Evolutionary conservation across 2,888 invertebrate genomes (phyloP).

Genomic region (Eilema griseolum): DNA sequence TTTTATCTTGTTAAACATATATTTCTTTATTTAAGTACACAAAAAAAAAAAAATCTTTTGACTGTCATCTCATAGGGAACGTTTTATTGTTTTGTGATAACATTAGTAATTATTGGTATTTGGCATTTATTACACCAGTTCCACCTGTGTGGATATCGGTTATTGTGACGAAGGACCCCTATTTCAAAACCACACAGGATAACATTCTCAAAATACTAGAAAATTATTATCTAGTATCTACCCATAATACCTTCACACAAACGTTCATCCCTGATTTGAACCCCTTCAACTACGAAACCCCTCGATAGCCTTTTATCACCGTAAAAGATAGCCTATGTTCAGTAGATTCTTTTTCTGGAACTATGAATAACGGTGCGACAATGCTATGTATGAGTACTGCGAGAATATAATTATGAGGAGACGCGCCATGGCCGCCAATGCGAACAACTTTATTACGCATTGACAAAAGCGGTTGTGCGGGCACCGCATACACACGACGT

Average conservation of each 20-base stretch:
- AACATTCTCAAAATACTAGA: too few relatives aligned
- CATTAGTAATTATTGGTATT: too few relatives aligned
- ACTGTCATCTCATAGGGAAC: background rate
- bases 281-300: too few relatives aligned
- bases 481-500: constrained; percentile 77
- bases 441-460: constrained; percentile 72
- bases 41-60: background rate
- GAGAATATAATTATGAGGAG: constrained; percentile 28
- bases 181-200: too few relatives aligned
- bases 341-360: constrained; percentile 3
- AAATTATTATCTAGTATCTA: too few relatives aligned
- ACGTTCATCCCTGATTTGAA: too few relatives aligned
- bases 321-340: background rate
- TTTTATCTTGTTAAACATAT: background rate
- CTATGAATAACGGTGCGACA: constrained; percentile 17
- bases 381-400: constrained; percentile 15
- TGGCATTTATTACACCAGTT: too few relatives aligned
- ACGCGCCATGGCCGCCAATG: constrained; percentile 45
- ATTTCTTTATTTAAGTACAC: background rate
- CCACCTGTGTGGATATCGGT: too few relatives aligned
- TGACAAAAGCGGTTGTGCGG: constrained; percentile 62
- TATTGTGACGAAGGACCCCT: too few relatives aligned
- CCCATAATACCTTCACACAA: too few relatives aligned
- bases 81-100: too few relatives aligned
- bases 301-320: too few relatives aligned